Percentiles rank a stretch among this genome's conserved stretches.
Evolutionary conservation across 2,113 vertebrate genomes (phyloP).

Genomic region (Pseudorectes ferrugineus): DNA sequence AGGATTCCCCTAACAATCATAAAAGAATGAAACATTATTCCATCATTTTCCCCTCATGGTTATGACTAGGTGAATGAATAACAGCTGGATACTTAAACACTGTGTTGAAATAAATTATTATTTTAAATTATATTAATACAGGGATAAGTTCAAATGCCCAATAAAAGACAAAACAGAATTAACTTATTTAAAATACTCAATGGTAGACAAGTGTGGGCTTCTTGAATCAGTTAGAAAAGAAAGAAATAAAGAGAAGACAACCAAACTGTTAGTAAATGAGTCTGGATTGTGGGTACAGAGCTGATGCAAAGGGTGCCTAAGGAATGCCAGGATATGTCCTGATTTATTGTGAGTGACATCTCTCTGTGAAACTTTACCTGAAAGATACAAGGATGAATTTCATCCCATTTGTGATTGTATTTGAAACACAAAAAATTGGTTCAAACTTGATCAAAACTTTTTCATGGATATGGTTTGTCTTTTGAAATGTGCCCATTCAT

Average conservation of each 20-base stretch:
- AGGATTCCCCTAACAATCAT: constrained; percentile 59
- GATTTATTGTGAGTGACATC: neutral
- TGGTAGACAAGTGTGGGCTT: fast-evolving
- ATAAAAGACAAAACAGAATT: neutral
- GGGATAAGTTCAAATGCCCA: neutral
- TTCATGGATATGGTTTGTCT: neutral
- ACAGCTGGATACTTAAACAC: neutral
- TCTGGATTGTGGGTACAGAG: neutral
- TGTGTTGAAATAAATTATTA: neutral
- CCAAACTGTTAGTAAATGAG: neutral
- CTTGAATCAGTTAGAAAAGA: neutral
- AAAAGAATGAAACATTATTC: neutral
- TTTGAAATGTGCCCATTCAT: neutral
- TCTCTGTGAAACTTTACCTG: neutral
- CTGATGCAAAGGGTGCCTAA: neutral
- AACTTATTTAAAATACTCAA: neutral
- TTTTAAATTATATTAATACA: neutral
- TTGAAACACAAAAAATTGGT: neutral
- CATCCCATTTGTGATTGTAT: neutral
- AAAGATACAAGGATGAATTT: neutral
- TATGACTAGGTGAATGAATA: neutral
- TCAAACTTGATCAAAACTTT: neutral
- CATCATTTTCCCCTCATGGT: fast-evolving
- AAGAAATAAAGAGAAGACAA: neutral
- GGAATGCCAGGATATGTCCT: neutral